These are phyloP conservation scores for Vidua chalybeata DNA, from an alignment of 2,113 vertebrate species.

Conservation along the genomic window DNA sequence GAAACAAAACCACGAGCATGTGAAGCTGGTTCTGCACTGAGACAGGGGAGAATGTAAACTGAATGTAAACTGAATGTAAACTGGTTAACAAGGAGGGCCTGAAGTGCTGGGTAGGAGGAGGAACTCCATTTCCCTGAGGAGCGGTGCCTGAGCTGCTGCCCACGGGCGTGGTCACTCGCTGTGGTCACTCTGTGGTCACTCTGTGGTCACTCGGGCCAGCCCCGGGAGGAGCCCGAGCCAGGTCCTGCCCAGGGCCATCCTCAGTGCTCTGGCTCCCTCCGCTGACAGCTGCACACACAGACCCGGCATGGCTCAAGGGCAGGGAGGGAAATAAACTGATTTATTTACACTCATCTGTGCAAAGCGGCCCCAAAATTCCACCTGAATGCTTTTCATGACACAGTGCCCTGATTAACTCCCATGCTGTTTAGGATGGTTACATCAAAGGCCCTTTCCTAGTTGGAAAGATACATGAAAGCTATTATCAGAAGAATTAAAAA, in stretches of 20 bases:
- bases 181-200: neutral
- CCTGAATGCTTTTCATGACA: neutral
- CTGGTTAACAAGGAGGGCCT: neutral
- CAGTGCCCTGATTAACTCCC: neutral
- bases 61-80: neutral
- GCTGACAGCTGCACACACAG: neutral
- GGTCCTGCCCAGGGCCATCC: neutral
- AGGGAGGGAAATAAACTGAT: neutral
- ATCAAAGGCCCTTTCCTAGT: neutral
- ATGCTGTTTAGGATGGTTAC: neutral
- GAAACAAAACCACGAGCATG: neutral
- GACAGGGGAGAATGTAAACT: neutral
- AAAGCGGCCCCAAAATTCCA: neutral
- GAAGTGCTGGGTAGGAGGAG: neutral
- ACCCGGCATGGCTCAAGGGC: accelerated
- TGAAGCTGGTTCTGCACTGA: neutral
- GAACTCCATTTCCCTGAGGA: neutral
- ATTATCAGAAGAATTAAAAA: neutral
- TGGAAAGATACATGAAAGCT: neutral
- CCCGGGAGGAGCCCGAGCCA: neutral
- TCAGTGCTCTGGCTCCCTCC: neutral
- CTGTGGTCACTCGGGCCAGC: neutral
- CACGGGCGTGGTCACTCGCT: too few relatives aligned
- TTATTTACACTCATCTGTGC: neutral
- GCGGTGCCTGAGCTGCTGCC: neutral